A percentile compares a stretch with the other conserved stretches of the same genome.
Conservation (phyloP, 2,888 invertebrate genomes). For the Ectemnius cavifrons region DNA sequence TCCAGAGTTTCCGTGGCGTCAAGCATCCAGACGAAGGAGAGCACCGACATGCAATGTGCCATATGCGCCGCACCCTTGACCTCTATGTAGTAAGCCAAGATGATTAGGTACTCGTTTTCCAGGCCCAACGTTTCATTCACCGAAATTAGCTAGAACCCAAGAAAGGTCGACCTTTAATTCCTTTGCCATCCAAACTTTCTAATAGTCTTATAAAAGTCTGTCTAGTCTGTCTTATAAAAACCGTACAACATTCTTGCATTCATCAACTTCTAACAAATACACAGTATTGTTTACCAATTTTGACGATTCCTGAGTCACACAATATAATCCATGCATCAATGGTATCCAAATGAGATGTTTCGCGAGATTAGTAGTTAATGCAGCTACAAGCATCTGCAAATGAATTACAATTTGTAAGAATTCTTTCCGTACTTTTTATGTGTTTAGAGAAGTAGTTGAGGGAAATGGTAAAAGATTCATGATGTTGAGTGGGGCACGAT, state of each 20-base stretch:
- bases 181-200: too few species aligned
- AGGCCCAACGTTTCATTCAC: conserved; percentile 64
- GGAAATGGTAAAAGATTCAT: too few species aligned
- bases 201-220: too few species aligned
- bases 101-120: conserved; percentile 56
- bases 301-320: conserved; percentile 72
- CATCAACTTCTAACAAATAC: too few species aligned
- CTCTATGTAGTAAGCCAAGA: conserved; percentile 67
- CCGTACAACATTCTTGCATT: too few species aligned
- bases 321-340: conserved; percentile 68
- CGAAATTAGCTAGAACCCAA: conserved; percentile 61
- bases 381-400: conserved; percentile 72
- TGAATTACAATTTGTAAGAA: background rate
- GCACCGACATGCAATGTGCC: conserved; percentile 69
- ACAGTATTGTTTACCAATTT: conserved; percentile 64
- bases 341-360: conserved; percentile 73
- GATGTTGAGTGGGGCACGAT: too few species aligned
- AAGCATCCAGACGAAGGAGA: conserved; percentile 76
- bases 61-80: conserved; percentile 67
- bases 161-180: too few species aligned
- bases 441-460: too few species aligned
- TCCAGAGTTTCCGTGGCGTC: conserved; percentile 76
- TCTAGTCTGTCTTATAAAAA: too few species aligned
- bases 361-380: conserved; percentile 72
- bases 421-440: background rate